Evolutionary conservation across 2,888 invertebrate genomes (phyloP).

Genomic region (Lochmaea crataegi): DNA sequence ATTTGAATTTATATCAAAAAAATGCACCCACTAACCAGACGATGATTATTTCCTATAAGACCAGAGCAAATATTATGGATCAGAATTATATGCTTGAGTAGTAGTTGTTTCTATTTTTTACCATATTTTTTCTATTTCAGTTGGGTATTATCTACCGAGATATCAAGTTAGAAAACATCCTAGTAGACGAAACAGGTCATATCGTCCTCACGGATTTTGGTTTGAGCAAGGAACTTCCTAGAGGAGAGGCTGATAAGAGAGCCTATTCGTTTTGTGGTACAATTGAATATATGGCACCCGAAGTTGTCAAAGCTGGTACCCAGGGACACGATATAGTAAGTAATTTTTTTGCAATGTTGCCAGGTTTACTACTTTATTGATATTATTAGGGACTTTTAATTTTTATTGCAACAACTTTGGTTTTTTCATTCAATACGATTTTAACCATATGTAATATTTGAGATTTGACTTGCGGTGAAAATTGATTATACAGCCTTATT

Average conservation of each 20-base stretch:
- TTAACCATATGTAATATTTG: no score
- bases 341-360: slow-evolving; percentile 53
- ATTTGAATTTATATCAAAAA: background rate
- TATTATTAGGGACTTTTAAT: no score
- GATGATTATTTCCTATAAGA: background rate
- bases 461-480: no score
- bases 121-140: slow-evolving; percentile 68
- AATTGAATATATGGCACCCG: slow-evolving; percentile 97
- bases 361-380: no score
- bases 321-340: slow-evolving; percentile 95
- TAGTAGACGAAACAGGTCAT: slow-evolving; percentile 93
- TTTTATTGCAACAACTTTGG: no score
- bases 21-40: background rate
- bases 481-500: no score
- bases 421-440: no score
- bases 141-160: slow-evolving; percentile 97
- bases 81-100: no score
- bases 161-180: slow-evolving; percentile 96
- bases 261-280: slow-evolving; percentile 99
- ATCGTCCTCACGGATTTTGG: slow-evolving; percentile 98
- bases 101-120: background rate
- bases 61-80: no score
- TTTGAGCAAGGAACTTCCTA: slow-evolving; percentile 90
- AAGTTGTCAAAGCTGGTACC: slow-evolving; percentile 83
- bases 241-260: slow-evolving; percentile 73